Base-by-base conservation (phyloP, 2,888 invertebrate species). In the Plagodis pulveraria region DNA sequence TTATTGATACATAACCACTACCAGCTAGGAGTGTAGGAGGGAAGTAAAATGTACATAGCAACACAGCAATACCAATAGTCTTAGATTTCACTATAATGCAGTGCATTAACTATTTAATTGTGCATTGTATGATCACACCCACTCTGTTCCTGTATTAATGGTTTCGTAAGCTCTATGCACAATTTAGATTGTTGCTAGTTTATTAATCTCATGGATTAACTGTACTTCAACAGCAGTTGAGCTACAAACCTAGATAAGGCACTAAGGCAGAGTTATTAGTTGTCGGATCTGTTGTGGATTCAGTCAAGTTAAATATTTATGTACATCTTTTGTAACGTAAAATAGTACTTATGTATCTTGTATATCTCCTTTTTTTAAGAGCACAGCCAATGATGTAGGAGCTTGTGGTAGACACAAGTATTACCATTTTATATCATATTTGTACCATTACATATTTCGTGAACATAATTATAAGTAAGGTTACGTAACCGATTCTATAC, bases 51-150 rank as follows among this genome's bases (percentile, higher is more conserved):
- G 10, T n/a, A 52, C 7, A 44, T 56, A 51, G 55, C 56, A 60
- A 48, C 47, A 32, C 51, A 35, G 22, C 5, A 35, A 36, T 69
- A 74, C 74, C 69, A 69, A 75, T 75, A 68, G 62, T 70, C 66
- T 68, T 72, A 57, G 62, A 58, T 63, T 62, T 69, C 70, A 67
- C 71, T 71, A 77, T 78, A 77, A 77, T 74, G 69, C 75, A 77
- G 82, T 78, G 80, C 81, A 81, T 82, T 82, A 81, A 74, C 81
- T 82, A 85, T 84, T 83, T 86, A 84, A 86, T 86, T 84, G 86
- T 83, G 79, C 76, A 77, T 81, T 80, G 74, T 73, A 73, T 71
- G 75, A 74, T 74, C 71, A 76, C 82, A 76, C 84, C 84, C 79
- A 83, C 83, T 74, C 60, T 38, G 43, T 36, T 22, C 50, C 65